Conservation (phyloP, 1,140 invertebrate species). For the Brachionus angularis region DNA sequence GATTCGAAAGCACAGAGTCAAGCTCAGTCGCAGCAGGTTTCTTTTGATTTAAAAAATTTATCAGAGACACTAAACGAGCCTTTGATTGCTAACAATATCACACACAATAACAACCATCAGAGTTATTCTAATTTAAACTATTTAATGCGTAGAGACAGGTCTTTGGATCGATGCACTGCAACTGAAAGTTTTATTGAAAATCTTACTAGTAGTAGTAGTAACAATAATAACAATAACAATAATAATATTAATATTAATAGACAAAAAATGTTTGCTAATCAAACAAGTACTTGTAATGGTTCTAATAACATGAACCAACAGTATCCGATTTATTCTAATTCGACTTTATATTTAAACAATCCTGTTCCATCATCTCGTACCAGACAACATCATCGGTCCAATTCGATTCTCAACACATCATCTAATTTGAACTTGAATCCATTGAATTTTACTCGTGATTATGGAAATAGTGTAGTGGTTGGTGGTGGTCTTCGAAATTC, state of each 20-base stretch:
- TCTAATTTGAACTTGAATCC: background rate
- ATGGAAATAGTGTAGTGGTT: background rate
- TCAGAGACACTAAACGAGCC: too few relatives aligned
- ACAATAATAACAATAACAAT: too few relatives aligned
- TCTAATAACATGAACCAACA: background rate
- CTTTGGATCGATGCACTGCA: background rate
- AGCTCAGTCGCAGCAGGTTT: too few relatives aligned
- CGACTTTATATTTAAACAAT: background rate
- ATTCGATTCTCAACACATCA: conserved; percentile 1
- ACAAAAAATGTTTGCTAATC: too few relatives aligned
- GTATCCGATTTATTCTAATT: conserved; percentile 19
- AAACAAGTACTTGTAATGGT: too few relatives aligned
- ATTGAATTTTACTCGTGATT: conserved; percentile 15
- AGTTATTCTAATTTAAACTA: conserved; percentile 36
- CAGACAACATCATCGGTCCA: conserved; percentile 11
- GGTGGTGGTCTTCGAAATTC: background rate
- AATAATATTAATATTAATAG: too few relatives aligned
- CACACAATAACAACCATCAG: too few relatives aligned
- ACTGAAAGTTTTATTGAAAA: conserved; percentile 19
- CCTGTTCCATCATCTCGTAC: background rate
- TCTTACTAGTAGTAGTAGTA: background rate
- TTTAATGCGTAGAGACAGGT: conserved; percentile 12
- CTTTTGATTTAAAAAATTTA: too few relatives aligned
- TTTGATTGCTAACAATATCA: too few relatives aligned
- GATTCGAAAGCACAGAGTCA: background rate